Evolutionary conservation across 2,113 vertebrate species (phyloP), one percentile per base, ranked within the genome.

Genomic region (Actenoides lindsayi): DNA sequence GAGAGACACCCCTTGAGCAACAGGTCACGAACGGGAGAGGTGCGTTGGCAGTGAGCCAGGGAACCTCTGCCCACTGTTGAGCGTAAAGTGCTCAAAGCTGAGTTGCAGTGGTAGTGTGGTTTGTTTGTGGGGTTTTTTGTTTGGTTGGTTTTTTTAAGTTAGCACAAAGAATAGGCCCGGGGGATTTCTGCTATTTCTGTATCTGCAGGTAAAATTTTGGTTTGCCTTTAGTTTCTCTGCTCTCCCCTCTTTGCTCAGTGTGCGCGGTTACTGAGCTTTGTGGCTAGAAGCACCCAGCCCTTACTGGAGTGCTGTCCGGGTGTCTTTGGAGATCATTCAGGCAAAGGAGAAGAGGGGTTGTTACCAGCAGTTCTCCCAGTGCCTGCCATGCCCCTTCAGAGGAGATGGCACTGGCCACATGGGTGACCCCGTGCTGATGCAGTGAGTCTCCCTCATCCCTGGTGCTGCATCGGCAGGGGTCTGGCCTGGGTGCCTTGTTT

Each of bases 91-190:
- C 31, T 83, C 3, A 1, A 53, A 93, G 39, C 9, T 0, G 3
- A 3, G 3, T n/a, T 13, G 6, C 14, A 23, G 6, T 19, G 30
- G 9, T 62, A 16, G 24, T 46, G 18, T 46, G 44, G 59, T 28
- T 35, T 2, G 27, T 21, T 31, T 7, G 24, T 37, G 60, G 9
- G 44, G 17, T 18, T 18, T 18, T 16, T 37, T 37, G 11, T 18
- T 50, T 20, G 33, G 23, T 33, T 50, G 48, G 20, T 59, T 28
- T 56, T 35, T 35, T 31, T 10, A 37, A 56, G 30, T 37, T 46
- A 73, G n/a, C 6, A 9, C 6, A 9, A 57, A 63, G 42, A 71
- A 30, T 0, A 0, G 33, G 30, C 28, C 1, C 6, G 3, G 25
- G 30, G n/a, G n/a, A 80, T 20, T 93, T 69, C 28, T 57, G 28